Evolutionary conservation across 2,113 vertebrate species (phyloP).

Genomic region (Lampris incognitus): DNA sequence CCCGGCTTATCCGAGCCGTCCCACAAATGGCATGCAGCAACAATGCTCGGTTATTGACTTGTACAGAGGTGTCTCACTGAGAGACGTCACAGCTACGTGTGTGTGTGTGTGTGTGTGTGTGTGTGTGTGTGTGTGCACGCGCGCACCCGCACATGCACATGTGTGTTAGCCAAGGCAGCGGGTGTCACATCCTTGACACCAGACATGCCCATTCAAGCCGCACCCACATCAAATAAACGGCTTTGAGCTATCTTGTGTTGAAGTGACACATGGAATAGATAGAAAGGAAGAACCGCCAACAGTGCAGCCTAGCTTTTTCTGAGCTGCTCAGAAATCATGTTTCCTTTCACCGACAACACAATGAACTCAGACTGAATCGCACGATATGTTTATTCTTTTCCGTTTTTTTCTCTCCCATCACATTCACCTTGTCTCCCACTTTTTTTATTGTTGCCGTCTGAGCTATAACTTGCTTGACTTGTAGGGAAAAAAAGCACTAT

Average conservation of each 20-base stretch:
- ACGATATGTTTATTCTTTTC: constrained; percentile 19
- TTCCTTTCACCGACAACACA: constrained; percentile 6
- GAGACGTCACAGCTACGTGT: constrained; percentile 48
- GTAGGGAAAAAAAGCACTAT: neutral
- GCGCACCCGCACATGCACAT: neutral
- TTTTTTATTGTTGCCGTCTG: neutral
- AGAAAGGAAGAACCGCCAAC: constrained; percentile 16
- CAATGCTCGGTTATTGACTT: constrained; percentile 45
- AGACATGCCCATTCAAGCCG: constrained; percentile 37
- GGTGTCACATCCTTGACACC: constrained; percentile 40
- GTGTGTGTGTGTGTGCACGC: neutral
- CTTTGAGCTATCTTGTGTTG: constrained; percentile 53
- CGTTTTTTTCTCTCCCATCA: neutral
- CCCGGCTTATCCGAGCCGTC: constrained; percentile 47
- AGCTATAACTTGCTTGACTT: neutral
- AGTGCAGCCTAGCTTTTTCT: neutral
- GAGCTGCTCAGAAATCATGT: constrained; percentile 24
- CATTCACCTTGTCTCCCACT: neutral
- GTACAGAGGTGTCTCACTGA: constrained; percentile 32
- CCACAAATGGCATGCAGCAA: constrained; percentile 46
- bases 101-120: neutral
- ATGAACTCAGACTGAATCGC: constrained; percentile 35
- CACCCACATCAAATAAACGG: constrained; percentile 66
- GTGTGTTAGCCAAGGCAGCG: constrained; percentile 37
- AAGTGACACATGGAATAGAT: constrained; percentile 45